Evolutionary conservation across 2,888 invertebrate species (phyloP).

Genomic region (Campoplex capitator): DNA sequence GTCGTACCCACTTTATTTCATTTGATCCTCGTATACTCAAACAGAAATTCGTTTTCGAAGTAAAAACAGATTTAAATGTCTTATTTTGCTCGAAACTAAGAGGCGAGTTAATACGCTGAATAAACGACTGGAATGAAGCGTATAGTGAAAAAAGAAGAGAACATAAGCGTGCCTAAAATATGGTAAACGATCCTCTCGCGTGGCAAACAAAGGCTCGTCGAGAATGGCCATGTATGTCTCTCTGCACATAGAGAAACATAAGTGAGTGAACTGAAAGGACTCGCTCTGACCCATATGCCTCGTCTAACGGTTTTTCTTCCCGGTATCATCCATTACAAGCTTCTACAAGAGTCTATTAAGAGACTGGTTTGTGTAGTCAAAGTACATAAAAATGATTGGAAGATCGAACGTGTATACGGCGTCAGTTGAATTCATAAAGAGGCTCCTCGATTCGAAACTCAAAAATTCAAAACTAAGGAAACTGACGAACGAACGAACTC

Average conservation of each 20-base stretch:
- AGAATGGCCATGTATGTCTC: constrained; percentile 13
- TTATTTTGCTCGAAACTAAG: not conserved
- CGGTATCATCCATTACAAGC: constrained; percentile 7
- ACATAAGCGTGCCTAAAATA: constrained; percentile 24
- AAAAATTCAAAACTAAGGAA: not conserved
- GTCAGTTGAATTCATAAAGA: not conserved
- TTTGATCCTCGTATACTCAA: not conserved
- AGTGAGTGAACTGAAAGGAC: constrained; percentile 27
- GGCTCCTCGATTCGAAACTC: not conserved
- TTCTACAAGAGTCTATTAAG: constrained; percentile 19
- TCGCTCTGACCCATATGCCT: constrained; percentile 16
- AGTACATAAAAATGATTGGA: not conserved
- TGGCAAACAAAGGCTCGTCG: constrained; percentile 48
- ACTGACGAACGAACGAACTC: not conserved
- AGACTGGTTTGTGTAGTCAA: constrained; percentile 16
- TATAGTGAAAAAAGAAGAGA: not conserved
- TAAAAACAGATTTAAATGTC: not conserved
- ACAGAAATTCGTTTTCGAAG: not conserved
- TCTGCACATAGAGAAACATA: not conserved
- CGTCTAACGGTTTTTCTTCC: constrained; percentile 25
- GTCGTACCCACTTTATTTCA: not conserved
- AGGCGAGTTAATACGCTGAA: not conserved
- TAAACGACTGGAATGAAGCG: not conserved
- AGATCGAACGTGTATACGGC: not conserved
- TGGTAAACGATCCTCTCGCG: constrained; percentile 25